phyloP scores from a whole-genome alignment of 2,113 vertebrate species.

The Serinus canaria region DNA sequence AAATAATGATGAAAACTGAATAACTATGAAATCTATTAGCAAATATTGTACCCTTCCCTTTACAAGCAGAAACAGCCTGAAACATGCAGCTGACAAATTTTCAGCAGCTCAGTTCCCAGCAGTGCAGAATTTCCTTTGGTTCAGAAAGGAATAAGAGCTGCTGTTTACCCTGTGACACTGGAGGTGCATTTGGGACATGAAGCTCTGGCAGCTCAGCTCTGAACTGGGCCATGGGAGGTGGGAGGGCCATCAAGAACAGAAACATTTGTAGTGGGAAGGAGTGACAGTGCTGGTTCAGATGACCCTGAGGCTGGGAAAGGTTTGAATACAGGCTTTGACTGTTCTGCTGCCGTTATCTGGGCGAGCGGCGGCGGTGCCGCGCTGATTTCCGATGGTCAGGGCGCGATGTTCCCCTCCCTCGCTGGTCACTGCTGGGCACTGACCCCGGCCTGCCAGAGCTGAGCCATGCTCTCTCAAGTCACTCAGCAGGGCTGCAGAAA shows the following conservation, averaged over 20 bases:
- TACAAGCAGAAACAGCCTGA: background rate
- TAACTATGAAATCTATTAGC: background rate
- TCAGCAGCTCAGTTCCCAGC: background rate
- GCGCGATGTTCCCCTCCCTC: background rate
- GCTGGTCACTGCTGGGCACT: background rate
- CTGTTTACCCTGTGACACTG: background rate
- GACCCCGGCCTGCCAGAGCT: background rate
- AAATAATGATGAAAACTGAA: background rate
- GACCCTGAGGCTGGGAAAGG: background rate
- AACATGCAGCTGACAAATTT: background rate
- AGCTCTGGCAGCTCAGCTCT: background rate
- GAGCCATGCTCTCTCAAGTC: background rate
- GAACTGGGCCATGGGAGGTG: background rate
- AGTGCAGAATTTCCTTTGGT: background rate
- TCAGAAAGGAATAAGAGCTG: background rate
- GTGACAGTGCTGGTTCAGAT: background rate
- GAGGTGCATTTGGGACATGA: background rate
- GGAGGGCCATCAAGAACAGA: background rate
- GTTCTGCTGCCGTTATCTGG: background rate
- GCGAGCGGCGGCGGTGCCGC: accelerated
- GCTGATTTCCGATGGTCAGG: background rate
- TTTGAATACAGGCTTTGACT: background rate
- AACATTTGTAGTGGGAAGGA: background rate
- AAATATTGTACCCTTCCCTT: background rate
- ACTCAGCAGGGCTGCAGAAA: background rate